phyloP scores from a whole-genome alignment of 2,113 vertebrate genomes.

The Heterochromis multidens region DNA sequence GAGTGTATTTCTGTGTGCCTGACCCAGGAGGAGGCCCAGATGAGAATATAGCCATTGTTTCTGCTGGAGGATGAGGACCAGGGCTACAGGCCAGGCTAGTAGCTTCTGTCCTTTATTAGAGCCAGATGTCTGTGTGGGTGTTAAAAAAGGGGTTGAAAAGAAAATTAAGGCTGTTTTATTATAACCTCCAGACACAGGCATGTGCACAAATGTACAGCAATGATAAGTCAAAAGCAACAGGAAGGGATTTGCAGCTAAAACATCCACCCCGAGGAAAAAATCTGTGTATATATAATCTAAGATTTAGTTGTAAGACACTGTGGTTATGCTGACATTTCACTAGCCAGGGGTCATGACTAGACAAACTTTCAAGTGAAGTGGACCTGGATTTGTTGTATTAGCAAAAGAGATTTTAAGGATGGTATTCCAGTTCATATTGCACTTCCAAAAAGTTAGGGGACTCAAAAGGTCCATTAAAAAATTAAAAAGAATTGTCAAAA shows the following conservation, averaged over 20 bases:
- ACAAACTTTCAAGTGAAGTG: neutral
- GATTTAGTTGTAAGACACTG: neutral
- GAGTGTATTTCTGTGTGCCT: neutral
- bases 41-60: constrained; percentile 46
- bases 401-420: neutral
- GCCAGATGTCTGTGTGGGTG: constrained; percentile 37
- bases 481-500: neutral
- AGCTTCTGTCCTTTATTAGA: constrained; percentile 32
- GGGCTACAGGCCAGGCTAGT: neutral
- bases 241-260: neutral
- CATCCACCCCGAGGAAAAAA: neutral
- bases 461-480: neutral
- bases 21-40: constrained; percentile 9
- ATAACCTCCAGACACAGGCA: neutral
- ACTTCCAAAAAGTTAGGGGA: neutral
- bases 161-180: neutral
- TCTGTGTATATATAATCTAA: neutral
- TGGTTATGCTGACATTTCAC: neutral
- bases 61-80: neutral
- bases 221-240: neutral
- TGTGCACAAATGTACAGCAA: neutral
- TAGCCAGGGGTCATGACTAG: neutral
- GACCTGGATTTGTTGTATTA: neutral
- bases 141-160: neutral
- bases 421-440: neutral